These are phyloP conservation scores for Manacus vitellinus DNA, from an alignment of 2,113 vertebrate species.

Conservation along the genomic window DNA sequence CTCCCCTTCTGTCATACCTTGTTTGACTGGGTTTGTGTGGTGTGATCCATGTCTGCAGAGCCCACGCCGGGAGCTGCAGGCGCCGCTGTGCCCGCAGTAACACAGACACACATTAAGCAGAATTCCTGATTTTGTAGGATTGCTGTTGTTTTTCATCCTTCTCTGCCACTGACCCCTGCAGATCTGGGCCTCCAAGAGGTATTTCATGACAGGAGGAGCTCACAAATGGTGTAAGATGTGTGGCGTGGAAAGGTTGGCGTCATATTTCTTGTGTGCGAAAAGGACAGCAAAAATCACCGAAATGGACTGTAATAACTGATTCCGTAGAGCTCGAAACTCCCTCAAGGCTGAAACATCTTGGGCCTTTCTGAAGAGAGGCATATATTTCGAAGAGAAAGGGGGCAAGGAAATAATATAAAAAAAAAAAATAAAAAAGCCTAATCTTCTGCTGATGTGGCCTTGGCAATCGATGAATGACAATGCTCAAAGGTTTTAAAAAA, in stretches of 20 bases:
- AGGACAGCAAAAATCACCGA: neutral
- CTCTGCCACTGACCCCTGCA: neutral
- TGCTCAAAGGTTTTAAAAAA: too few relatives aligned
- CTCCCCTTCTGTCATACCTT: neutral
- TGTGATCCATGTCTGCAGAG: neutral
- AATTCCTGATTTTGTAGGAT: conserved; percentile 4
- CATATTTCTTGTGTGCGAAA: neutral
- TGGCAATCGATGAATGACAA: too few relatives aligned
- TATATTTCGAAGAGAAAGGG: neutral
- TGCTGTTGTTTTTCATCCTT: conserved; percentile 31
- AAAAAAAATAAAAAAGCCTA: neutral
- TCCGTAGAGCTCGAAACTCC: neutral
- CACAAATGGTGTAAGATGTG: neutral
- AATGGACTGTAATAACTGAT: neutral
- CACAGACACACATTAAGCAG: neutral
- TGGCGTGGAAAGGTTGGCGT: conserved; percentile 12
- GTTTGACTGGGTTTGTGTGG: neutral
- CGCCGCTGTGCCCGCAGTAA: neutral
- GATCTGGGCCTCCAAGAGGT: neutral
- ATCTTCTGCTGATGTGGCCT: conserved; percentile 24
- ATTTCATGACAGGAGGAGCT: conserved; percentile 26
- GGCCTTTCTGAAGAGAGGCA: conserved; percentile 3
- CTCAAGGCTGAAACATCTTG: conserved; percentile 48
- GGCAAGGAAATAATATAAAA: neutral
- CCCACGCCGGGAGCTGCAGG: neutral